Conservation (phyloP, 2,113 vertebrate species). For the Bujurquina vittata region DNA sequence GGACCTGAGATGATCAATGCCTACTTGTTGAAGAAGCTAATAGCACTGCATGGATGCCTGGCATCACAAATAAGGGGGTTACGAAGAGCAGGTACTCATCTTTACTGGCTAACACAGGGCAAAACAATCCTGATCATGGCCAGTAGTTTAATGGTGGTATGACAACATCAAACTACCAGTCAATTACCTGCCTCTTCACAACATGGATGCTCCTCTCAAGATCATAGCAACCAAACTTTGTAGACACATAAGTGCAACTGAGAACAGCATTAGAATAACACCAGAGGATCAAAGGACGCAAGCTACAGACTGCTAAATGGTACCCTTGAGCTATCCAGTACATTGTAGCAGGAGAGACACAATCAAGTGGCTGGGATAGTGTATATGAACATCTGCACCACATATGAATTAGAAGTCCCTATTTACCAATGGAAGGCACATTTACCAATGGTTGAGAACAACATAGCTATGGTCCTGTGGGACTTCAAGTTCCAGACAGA, state of each 20-base stretch:
- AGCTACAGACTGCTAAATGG: neutral
- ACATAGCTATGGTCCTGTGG: neutral
- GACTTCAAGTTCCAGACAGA: neutral
- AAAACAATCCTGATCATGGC: neutral
- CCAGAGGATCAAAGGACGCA: neutral
- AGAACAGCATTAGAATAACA: neutral
- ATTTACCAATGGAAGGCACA: neutral
- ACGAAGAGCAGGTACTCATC: neutral
- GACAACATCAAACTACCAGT: neutral
- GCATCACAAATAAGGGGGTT: neutral
- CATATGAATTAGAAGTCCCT: neutral
- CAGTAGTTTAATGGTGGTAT: neutral
- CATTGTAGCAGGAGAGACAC: neutral
- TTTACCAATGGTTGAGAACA: neutral
- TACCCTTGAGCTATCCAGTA: neutral
- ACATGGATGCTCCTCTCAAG: neutral
- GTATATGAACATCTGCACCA: neutral
- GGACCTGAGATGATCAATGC: neutral
- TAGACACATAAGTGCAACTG: neutral
- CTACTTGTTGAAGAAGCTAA: neutral
- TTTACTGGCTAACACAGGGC: neutral
- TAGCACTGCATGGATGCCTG: neutral
- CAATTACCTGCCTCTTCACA: neutral
- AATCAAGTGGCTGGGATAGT: neutral
- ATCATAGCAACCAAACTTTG: neutral